Base-by-base conservation (phyloP, 1,140 invertebrate genomes). In the Potamilus streckersoni region DNA sequence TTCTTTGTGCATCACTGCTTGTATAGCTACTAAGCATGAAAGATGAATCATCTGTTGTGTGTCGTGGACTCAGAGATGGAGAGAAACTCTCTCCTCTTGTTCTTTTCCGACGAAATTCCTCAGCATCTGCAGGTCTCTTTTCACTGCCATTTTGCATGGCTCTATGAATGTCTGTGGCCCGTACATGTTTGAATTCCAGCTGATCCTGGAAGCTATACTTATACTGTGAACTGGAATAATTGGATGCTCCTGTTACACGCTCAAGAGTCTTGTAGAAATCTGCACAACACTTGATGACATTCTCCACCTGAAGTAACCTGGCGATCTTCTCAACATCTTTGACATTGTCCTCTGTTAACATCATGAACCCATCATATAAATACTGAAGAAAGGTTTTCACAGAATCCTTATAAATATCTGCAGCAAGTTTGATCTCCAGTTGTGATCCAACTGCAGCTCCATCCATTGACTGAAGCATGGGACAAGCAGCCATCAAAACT, bases 361-460 rank as follows among this genome's bases (percentile, higher is more conserved):
- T 74, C 79, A 80, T 80, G 62, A 80, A 80, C 5, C 79, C 79
- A 57, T 80, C 79, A 57, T 80, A 80, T 55, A 80, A 68, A 66
- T 80, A 80, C 57, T 80, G 75, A 61, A 80, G 38, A 58, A 80
- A 80, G 60, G 75, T 71, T 20, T 74, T 71, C 27, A 80, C 79
- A 27, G 79, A 69, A 8, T 77, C 75, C n/a, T 71, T 75, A 66
- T 72, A 74, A 23, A 80, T 80, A 31, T 78, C 75, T 20, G 79
- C 69, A 19, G 79, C 69, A 16, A 80, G 62, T 31, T 74, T 60
- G 13, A 80, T 75, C 75, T 80, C 79, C 27, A 80, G 75, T 61
- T 74, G 68, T 27, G 74, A 70, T 38, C 79, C 79, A 38, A 72
- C 61, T 11, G 72, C 65, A 13, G 79, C 79, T 69, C 74, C 76